Evolutionary conservation across 2,797 vertebrate species (phyloP), one percentile per base, ranked within the genome.

Genomic region (Threskiornis aethiopicus): DNA sequence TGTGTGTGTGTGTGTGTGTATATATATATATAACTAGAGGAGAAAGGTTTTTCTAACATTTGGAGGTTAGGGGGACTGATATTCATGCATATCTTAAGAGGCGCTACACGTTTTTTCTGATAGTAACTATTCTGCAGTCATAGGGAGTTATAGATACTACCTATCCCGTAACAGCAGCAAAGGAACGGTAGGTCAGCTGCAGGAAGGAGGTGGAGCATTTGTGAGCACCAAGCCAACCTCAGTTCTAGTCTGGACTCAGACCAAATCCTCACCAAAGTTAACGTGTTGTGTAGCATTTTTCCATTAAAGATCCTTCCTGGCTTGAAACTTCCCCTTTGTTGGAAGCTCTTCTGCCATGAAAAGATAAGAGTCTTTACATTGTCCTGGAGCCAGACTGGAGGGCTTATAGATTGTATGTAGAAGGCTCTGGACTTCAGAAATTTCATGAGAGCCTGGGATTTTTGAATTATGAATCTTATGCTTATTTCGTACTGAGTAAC

Each of bases 1-100:
- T 16, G 0, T 62, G 8, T 57, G 0, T 66, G 0, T 46, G 10
- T 65, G 5, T 71, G 2, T 58, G 2, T 57, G 11, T 39, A 39
- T 39, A 39, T 39, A 39, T 39, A 39, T 39, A 39, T 31, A 59
- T 35, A 55, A 65, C 24, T 39, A 15, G 65, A 52, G 15, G 47
- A 41, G 54, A 84, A 62, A 69, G 29, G 8, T 70, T 87, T 39
- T 54, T 72, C 49, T 76, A 61, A 52, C 5, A 5, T 54, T 71
- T 79, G 21, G 31, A 52, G 20, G 39, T 61, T 42, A 57, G 55
- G 55, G 29, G 26, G 39, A 80, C 24, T 77, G 76, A 39, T 78
- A 76, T 11, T 67, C 7, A 19, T 62, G 3, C 84, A 13, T 76
- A 49, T 77, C 26, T 82, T 73, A 72, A 70, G 46, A 71, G 19